These are phyloP conservation scores for Mallotus villosus DNA, from an alignment of 2,797 vertebrate genomes.

Conservation along the genomic window DNA sequence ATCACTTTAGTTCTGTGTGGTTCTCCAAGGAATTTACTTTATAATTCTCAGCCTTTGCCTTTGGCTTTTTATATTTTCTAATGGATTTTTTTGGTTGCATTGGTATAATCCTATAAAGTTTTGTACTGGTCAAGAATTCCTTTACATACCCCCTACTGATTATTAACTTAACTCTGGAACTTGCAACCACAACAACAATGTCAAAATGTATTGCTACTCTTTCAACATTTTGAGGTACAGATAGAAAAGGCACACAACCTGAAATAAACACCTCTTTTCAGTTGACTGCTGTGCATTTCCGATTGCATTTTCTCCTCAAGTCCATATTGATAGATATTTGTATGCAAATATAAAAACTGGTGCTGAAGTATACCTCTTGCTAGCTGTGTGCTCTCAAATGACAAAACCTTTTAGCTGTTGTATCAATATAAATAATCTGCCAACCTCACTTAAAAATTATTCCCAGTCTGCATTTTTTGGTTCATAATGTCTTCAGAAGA, in stretches of 20 bases:
- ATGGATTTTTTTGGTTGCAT: neutral
- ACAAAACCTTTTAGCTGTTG: neutral
- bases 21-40: conserved; percentile 10
- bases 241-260: conserved; percentile 12
- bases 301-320: conserved; percentile 13
- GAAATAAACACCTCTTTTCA: conserved; percentile 25
- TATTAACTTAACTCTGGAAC: conserved; percentile 20
- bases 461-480: neutral
- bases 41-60: conserved; percentile 13
- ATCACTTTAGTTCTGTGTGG: neutral
- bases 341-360: neutral
- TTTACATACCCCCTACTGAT: conserved; percentile 23
- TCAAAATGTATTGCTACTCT: neutral
- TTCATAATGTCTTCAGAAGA: neutral
- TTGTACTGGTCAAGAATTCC: conserved; percentile 28
- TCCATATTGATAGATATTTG: neutral
- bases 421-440: neutral
- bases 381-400: neutral
- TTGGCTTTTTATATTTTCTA: conserved; percentile 10
- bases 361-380: no score
- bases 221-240: conserved; percentile 23
- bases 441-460: neutral
- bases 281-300: neutral
- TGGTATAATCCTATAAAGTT: neutral
- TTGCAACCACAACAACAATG: conserved; percentile 20